Evolutionary conservation across 2,797 vertebrate genomes (phyloP).

Genomic region (Anisognathus igniventris): DNA sequence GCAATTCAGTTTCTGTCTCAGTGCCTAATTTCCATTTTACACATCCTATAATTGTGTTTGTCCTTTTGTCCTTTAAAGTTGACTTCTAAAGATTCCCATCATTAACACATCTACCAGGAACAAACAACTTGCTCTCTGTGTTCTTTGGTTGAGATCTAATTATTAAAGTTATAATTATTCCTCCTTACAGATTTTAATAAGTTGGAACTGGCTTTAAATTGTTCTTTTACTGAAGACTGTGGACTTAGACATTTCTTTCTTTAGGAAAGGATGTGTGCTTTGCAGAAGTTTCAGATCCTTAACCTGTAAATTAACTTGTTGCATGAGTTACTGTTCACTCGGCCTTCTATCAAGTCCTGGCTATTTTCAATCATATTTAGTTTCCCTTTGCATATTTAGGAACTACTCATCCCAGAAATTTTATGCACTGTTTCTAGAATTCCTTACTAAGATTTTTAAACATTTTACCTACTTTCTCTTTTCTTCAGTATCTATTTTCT

Average conservation of each 20-base stretch:
- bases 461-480: neutral
- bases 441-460: neutral
- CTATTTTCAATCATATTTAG: neutral
- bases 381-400: neutral
- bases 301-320: neutral
- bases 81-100: slow-evolving; percentile 32
- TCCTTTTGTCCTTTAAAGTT: slow-evolving; percentile 39
- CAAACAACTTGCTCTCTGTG: neutral
- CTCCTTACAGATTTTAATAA: neutral
- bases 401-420: neutral
- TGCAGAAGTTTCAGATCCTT: neutral
- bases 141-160: neutral
- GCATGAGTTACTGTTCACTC: neutral
- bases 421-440: neutral
- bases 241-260: neutral
- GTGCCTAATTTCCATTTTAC: slow-evolving; percentile 49
- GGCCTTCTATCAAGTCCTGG: neutral
- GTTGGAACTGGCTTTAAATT: neutral
- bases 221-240: neutral
- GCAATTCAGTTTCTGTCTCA: neutral
- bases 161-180: slow-evolving; percentile 2
- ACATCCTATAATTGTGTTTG: slow-evolving; percentile 31
- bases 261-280: neutral
- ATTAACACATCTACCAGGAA: slow-evolving; percentile 33
- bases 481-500: neutral